Evolutionary conservation across 2,113 vertebrate genomes (phyloP).

Genomic region (Alexandromys fortis): DNA sequence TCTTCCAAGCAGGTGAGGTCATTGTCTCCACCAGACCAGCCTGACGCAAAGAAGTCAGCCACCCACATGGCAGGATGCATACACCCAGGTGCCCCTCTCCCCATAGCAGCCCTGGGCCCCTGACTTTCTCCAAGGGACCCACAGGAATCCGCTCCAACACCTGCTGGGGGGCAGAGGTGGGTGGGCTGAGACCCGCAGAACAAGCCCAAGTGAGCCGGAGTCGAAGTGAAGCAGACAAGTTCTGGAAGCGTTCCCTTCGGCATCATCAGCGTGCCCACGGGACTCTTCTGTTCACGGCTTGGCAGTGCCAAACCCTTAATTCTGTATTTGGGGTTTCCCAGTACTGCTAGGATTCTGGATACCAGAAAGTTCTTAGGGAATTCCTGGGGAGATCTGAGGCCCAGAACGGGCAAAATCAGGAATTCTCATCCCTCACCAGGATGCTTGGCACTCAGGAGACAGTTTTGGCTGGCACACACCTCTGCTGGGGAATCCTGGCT

Average conservation of each 20-base stretch:
- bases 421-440: not conserved
- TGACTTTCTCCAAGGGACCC: not conserved
- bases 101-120: not conserved
- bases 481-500: not conserved
- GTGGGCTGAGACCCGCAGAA: not conserved
- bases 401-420: not conserved
- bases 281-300: not conserved
- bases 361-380: not conserved
- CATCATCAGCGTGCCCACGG: fast-evolving
- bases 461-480: not conserved
- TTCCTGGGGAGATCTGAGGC: not conserved
- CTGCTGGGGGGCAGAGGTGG: not conserved
- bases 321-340: not conserved
- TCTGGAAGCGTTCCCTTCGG: not conserved
- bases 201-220: not conserved
- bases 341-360: not conserved
- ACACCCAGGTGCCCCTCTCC: not conserved
- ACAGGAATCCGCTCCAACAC: not conserved
- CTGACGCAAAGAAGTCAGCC: slow-evolving; percentile 59
- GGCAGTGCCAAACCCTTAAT: not conserved
- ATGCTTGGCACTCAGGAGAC: not conserved
- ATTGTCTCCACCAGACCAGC: slow-evolving; percentile 75
- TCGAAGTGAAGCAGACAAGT: not conserved
- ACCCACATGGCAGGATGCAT: slow-evolving; percentile 60
- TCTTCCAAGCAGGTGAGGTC: slow-evolving; percentile 80